Percentiles rank a stretch among this genome's conserved stretches.
These are phyloP conservation scores for Dromius quadrimaculatus DNA, from an alignment of 2,888 invertebrate species.

Conservation along the genomic window DNA sequence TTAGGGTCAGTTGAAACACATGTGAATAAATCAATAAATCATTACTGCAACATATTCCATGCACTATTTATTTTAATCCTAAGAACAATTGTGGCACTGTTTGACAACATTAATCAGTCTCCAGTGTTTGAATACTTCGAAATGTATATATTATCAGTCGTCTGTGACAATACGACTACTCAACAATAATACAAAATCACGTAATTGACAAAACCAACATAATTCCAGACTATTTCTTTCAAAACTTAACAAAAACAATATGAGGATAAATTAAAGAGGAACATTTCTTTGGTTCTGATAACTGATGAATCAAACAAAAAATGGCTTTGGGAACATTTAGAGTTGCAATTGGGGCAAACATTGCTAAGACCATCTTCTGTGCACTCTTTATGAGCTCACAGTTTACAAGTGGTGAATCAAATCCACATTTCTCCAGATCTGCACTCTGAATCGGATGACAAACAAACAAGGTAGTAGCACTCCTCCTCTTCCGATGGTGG, in stretches of 20 bases:
- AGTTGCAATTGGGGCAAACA: not conserved
- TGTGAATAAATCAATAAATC: slow-evolving; percentile 5
- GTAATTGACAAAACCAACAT: no score
- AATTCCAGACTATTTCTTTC: not conserved
- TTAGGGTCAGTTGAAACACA: slow-evolving; percentile 38
- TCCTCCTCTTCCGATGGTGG: no score
- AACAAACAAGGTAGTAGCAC: no score
- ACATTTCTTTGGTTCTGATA: slow-evolving; percentile 2
- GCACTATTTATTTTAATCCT: no score
- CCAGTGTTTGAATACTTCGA: no score
- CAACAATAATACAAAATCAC: no score
- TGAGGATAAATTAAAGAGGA: not conserved
- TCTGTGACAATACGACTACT: no score
- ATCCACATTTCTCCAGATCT: slow-evolving; percentile 3
- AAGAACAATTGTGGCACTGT: no score
- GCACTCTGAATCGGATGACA: no score
- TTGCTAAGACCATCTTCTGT: not conserved
- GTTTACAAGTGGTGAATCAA: not conserved
- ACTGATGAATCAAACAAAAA: not conserved
- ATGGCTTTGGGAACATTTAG: not conserved
- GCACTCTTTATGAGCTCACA: slow-evolving; percentile 13
- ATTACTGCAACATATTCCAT: not conserved
- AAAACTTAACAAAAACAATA: not conserved
- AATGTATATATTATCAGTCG: no score
- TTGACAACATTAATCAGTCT: no score